Conservation (phyloP, 2,797 vertebrate genomes). For the Aselliscus stoliczkanus region DNA sequence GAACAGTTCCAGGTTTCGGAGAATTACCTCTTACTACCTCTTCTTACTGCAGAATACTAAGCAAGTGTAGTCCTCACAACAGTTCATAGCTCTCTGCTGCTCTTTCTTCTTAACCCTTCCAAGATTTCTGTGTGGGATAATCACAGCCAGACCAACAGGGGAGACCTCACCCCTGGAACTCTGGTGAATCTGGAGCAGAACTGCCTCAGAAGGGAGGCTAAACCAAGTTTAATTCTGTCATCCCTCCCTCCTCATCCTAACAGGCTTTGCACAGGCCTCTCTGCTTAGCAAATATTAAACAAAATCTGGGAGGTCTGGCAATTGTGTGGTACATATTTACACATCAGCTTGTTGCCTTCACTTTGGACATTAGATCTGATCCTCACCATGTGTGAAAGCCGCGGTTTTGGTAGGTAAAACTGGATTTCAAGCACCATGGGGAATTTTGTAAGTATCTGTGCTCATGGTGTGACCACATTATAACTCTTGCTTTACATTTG, state of each 20-base stretch:
- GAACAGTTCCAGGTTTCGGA: neutral
- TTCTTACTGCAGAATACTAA: neutral
- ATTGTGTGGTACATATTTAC: neutral
- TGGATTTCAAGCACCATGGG: neutral
- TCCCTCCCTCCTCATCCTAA: too few relatives aligned
- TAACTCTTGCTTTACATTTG: neutral
- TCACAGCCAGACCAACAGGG: neutral
- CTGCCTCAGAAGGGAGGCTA: neutral
- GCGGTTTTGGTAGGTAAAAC: neutral
- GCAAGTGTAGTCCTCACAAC: neutral
- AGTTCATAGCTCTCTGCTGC: neutral
- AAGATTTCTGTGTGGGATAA: neutral
- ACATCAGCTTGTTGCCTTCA: neutral
- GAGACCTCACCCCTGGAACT: neutral
- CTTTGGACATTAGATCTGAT: neutral
- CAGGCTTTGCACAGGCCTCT: neutral
- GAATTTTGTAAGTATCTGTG: neutral
- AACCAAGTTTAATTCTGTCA: neutral
- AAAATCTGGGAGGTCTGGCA: neutral
- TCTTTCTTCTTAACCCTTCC: neutral
- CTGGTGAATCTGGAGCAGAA: neutral
- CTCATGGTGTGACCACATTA: fast-evolving
- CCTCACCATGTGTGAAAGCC: neutral
- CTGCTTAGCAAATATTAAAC: neutral
- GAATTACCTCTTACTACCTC: neutral